Conservation (phyloP, 2,888 invertebrate genomes). For the Syrphus vitripennis region DNA sequence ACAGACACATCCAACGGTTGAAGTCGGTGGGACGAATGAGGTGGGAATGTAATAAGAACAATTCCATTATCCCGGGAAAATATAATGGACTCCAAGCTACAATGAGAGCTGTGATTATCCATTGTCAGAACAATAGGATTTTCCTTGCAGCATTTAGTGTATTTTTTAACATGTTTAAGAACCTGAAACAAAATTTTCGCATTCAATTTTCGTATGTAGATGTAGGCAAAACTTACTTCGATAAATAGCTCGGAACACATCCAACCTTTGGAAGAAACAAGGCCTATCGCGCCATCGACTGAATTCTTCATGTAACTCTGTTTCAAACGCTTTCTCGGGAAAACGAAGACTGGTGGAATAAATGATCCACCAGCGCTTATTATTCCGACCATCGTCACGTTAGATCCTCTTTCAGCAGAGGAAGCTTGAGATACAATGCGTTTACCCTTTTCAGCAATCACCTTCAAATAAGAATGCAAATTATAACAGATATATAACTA, state of each 20-base stretch:
- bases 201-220: neutral
- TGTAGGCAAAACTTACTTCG: neutral
- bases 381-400: constrained; percentile 25
- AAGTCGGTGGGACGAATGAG: constrained; percentile 73
- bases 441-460: constrained; percentile 30
- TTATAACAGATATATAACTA: no score
- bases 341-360: neutral
- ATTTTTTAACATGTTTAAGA: neutral
- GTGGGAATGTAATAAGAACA: neutral
- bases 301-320: neutral
- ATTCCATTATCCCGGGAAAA: constrained; percentile 73
- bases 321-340: neutral
- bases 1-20: constrained; percentile 70
- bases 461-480: neutral
- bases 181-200: neutral
- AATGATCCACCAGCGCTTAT: neutral
- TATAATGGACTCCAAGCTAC: constrained; percentile 74
- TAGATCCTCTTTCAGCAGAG: neutral
- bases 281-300: neutral
- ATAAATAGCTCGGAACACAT: neutral
- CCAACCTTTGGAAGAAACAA: neutral
- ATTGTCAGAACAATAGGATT: neutral
- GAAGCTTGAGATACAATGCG: constrained; percentile 5
- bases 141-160: neutral
- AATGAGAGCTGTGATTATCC: constrained; percentile 76